Base-by-base conservation (phyloP, 2,888 invertebrate genomes). In the Drosophila flavopinicola region DNA sequence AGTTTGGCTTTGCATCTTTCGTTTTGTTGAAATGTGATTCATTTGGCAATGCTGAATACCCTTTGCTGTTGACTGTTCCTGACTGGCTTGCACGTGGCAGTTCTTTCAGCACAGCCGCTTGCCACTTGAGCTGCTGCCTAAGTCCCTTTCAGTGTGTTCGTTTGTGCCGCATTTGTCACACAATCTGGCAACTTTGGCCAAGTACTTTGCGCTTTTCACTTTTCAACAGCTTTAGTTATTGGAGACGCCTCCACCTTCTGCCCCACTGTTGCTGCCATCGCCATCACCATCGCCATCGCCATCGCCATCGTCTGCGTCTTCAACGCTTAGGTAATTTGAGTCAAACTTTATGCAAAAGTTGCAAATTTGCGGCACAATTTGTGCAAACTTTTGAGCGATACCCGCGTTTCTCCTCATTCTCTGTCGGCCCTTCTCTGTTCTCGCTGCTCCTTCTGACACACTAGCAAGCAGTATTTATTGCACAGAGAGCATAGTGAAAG, bases 301-400 rank as follows among this genome's bases (percentile, higher is more conserved):
- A n/a, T n/a, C n/a, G n/a, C n/a, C n/a, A n/a, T n/a, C n/a, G n/a
- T n/a, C n/a, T n/a, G n/a, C n/a, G n/a, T n/a, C n/a, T n/a, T n/a
- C n/a, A n/a, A n/a, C n/a, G n/a, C n/a, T n/a, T n/a, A n/a, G n/a
- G n/a, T n/a, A 80, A 80, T 80, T 80, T 75, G 66, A 79, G 79
- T 65, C 70, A 78, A 83, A 83, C 82, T 83, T 83, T 84, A 79
- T 82, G 82, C 82, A 64, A 78, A 83, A 83, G 73, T 83, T 83
- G 78, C 84, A 83, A 84, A 84, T 84, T 83, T 77, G 68, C 69
- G 77, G 66, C 84, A 77, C 84, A 83, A 84, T 80, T 80, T 80
- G 83, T 63, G 83, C 75, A 80, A 79, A 78, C 63, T 80, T 79
- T 80, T 74, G 32, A 56, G 66, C 66, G 39, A 44, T 66, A 47